phyloP scores from a whole-genome alignment of 1,140 invertebrate species.

The Bombus pascuorum region DNA sequence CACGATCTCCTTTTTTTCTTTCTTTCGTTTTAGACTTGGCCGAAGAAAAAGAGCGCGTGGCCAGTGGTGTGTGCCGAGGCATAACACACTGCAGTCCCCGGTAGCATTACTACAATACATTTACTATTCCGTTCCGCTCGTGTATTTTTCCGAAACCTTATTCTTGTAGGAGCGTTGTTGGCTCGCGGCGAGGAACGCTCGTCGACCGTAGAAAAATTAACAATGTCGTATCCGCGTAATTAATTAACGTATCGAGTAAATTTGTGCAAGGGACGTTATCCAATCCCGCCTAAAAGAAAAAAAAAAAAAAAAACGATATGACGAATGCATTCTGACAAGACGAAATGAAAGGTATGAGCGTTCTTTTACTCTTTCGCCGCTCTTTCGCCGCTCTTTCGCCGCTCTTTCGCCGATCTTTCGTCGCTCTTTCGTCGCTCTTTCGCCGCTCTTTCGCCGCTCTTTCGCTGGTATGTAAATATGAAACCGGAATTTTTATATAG shows the following conservation, averaged over 20 bases:
- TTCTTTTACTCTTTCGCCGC: no score
- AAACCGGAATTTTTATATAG: no score
- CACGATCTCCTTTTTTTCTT: constrained; percentile 65
- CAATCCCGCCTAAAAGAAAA: constrained; percentile 20
- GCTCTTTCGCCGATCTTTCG: no score
- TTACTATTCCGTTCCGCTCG: constrained; percentile 74
- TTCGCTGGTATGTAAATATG: no score
- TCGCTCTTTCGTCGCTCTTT: no score
- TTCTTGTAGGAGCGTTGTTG: constrained; percentile 26
- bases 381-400: no score
- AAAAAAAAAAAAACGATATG: not conserved
- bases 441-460: no score
- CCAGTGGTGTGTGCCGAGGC: constrained; percentile 78
- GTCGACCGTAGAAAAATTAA: constrained; percentile 48
- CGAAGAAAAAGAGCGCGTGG: constrained; percentile 74
- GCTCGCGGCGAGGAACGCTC: constrained; percentile 47
- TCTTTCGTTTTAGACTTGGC: constrained; percentile 50
- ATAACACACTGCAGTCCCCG: constrained; percentile 73
- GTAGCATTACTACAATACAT: constrained; percentile 66
- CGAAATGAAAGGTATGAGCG: no score
- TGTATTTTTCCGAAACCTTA: constrained; percentile 74
- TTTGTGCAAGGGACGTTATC: constrained; percentile 24
- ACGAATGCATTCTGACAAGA: not conserved
- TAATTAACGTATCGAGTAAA: constrained; percentile 39
- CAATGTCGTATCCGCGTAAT: constrained; percentile 47